These are phyloP conservation scores for Autographa pulchrina DNA, from an alignment of 2,888 invertebrate species.

Conservation along the genomic window DNA sequence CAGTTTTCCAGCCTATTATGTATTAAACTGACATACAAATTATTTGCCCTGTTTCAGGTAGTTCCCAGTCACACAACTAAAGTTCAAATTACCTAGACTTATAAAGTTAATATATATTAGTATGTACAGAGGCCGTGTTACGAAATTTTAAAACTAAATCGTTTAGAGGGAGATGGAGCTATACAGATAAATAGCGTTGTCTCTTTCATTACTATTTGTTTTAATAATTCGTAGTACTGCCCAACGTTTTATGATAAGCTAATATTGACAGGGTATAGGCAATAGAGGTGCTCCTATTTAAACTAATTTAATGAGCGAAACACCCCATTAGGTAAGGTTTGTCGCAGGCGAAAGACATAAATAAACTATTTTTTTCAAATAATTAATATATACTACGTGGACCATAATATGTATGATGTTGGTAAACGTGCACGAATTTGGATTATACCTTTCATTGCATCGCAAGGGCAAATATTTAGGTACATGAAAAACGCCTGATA, in stretches of 20 bases:
- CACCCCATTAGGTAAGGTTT: conserved; percentile 35
- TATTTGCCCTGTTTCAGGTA: conserved; percentile 55
- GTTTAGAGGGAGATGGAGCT: background rate
- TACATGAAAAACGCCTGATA: no score
- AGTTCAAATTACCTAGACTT: conserved; percentile 40
- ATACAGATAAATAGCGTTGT: no score
- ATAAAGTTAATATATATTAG: conserved; percentile 21
- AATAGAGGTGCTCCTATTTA: conserved; percentile 51
- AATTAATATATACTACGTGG: no score
- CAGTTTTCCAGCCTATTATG: no score
- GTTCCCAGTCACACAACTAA: conserved; percentile 8
- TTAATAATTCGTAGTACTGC: background rate
- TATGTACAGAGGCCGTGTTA: conserved; percentile 8
- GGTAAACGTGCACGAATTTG: no score
- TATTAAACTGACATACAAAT: no score
- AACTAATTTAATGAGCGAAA: conserved; percentile 33
- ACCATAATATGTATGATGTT: no score
- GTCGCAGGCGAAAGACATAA: background rate
- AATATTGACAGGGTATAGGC: conserved; percentile 56
- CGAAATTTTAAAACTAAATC: background rate
- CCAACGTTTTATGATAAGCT: conserved; percentile 47
- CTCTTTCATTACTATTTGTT: background rate
- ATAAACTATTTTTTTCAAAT: no score
- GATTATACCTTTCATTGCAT: no score
- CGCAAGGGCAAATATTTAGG: no score